These are phyloP conservation scores for Bos indicus DNA, from an alignment of 2,113 vertebrate species.

Conservation along the genomic window DNA sequence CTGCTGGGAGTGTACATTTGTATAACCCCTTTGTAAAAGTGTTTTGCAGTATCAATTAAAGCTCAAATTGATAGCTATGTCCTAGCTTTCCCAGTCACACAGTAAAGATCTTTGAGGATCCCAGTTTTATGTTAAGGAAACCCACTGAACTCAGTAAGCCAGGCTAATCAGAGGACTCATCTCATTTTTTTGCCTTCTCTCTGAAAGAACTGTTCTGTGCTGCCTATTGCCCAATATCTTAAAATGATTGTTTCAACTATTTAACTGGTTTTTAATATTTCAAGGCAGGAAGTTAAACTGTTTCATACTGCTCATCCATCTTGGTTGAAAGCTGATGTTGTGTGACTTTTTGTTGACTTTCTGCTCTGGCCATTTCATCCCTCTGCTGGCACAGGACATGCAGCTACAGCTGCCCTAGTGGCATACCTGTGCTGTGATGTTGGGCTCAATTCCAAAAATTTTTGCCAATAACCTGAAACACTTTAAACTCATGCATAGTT, in stretches of 20 bases:
- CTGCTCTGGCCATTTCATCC: neutral
- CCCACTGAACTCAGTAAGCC: neutral
- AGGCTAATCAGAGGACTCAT: neutral
- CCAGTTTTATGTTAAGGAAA: neutral
- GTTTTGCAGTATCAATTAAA: neutral
- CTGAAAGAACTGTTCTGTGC: neutral
- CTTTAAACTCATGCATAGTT: neutral
- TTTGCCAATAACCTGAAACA: neutral
- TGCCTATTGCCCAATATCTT: neutral
- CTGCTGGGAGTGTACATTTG: neutral
- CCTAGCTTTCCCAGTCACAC: neutral
- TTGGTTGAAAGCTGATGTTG: neutral
- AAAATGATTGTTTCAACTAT: neutral
- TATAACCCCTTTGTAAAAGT: neutral
- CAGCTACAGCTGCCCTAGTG: neutral
- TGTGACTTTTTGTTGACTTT: neutral
- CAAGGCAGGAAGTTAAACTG: neutral
- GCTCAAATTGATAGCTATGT: neutral
- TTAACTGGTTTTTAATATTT: neutral
- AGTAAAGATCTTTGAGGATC: neutral
- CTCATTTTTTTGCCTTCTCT: neutral
- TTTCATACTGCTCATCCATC: neutral
- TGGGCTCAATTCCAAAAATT: neutral
- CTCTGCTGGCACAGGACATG: neutral
- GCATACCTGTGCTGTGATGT: neutral